Percentiles rank a stretch among this genome's conserved stretches.
Conservation (phyloP, 2,888 invertebrate genomes). For the Ochropleura plecta region DNA sequence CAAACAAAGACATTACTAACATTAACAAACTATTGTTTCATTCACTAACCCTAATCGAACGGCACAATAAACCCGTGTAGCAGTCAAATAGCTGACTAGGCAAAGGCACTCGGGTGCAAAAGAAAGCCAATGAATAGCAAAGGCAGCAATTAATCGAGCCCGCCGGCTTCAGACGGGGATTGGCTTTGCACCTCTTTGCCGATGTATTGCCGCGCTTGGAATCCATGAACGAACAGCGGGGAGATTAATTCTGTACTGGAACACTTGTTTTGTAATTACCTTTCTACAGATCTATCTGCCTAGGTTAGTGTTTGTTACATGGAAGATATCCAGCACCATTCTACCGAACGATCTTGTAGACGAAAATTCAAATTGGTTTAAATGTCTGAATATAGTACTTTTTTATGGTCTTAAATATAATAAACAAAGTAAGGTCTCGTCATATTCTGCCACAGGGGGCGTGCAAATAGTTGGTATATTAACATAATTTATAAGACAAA, state of each 20-base stretch:
- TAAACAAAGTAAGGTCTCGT: too few relatives aligned
- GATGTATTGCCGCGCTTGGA: not conserved
- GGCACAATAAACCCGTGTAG: slow-evolving; percentile 20
- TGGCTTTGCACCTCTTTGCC: slow-evolving; percentile 36
- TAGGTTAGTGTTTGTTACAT: not conserved
- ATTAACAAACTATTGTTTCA: slow-evolving; percentile 2
- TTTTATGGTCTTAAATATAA: too few relatives aligned
- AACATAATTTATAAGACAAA: too few relatives aligned
- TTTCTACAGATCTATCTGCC: not conserved
- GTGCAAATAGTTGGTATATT: too few relatives aligned
- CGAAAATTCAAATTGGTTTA: not conserved
- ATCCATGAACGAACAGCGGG: slow-evolving; percentile 11
- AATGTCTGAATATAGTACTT: too few relatives aligned
- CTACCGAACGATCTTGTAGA: not conserved
- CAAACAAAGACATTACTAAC: not conserved
- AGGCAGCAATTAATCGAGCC: slow-evolving; percentile 54
- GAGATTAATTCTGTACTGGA: not conserved
- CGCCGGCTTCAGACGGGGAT: slow-evolving; percentile 35
- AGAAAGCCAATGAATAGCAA: slow-evolving; percentile 59
- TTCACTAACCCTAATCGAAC: not conserved
- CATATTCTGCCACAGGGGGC: too few relatives aligned
- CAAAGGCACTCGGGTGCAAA: slow-evolving; percentile 34
- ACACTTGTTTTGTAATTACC: not conserved
- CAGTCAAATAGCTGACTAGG: slow-evolving; percentile 24
- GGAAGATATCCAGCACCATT: not conserved